These are phyloP conservation scores for Ips typographus DNA, from an alignment of 1,140 invertebrate genomes.

Conservation along the genomic window DNA sequence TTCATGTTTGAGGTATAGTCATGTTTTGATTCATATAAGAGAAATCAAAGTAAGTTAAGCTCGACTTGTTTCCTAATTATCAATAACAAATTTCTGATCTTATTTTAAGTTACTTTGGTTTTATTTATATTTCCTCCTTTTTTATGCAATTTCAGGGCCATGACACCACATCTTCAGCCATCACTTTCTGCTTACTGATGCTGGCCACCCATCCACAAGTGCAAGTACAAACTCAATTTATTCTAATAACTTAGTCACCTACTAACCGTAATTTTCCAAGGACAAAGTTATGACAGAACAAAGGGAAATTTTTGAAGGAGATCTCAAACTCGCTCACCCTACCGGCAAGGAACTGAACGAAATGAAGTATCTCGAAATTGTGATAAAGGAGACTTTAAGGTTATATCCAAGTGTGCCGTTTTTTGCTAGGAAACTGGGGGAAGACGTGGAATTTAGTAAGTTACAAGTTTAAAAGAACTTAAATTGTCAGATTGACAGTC, in stretches of 20 bases:
- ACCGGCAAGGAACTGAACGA: conserved; percentile 62
- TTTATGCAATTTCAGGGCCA: conserved; percentile 68
- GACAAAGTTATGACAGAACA: conserved; percentile 66
- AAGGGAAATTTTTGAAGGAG: conserved; percentile 58
- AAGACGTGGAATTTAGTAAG: conserved; percentile 53
- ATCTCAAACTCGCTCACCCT: conserved; percentile 40
- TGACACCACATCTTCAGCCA: conserved; percentile 59
- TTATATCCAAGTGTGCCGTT: conserved; percentile 74
- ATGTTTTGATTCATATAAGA: too few relatives aligned
- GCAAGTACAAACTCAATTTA: conserved; percentile 44
- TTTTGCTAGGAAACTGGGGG: conserved; percentile 61
- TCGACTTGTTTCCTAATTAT: too few relatives aligned
- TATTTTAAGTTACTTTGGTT: not conserved
- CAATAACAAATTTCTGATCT: not conserved
- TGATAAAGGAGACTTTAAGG: conserved; percentile 68
- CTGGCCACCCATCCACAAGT: conserved; percentile 49
- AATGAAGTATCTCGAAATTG: conserved; percentile 74
- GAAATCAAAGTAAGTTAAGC: too few relatives aligned
- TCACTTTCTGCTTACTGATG: conserved; percentile 48
- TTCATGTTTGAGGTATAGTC: conserved; percentile 76
- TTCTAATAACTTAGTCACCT: not conserved
- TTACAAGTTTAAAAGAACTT: too few relatives aligned
- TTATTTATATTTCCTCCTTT: too few relatives aligned
- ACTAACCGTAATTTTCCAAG: conserved; percentile 48
- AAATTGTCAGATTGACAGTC: too few relatives aligned